Conservation (phyloP, 2,888 invertebrate species). For the Augiades crinisus region DNA sequence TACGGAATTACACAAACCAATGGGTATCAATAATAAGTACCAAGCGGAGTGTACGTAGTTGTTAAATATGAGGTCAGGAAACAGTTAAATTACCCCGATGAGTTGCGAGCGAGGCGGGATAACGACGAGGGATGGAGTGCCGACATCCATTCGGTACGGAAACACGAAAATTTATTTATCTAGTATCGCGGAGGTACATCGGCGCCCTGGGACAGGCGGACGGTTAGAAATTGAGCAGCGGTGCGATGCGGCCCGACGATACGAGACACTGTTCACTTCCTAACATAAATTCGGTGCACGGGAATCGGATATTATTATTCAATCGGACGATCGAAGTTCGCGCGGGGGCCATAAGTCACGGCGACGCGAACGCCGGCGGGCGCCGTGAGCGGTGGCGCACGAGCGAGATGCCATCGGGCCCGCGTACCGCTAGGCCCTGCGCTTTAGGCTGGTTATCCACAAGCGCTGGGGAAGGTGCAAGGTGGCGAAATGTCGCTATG, state of each 20-base stretch:
- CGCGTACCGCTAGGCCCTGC: constrained; percentile 53
- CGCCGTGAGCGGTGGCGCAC: constrained; percentile 75
- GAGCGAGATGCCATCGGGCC: constrained; percentile 31
- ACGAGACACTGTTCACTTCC: constrained; percentile 76
- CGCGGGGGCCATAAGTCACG: constrained; percentile 78
- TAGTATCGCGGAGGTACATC: constrained; percentile 55
- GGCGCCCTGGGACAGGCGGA: constrained; percentile 56
- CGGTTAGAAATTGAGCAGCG: constrained; percentile 59
- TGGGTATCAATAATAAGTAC: background rate
- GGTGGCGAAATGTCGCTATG: background rate
- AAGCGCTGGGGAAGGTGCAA: background rate
- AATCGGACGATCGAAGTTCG: constrained; percentile 79
- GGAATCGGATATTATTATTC: constrained; percentile 81
- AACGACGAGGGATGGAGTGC: constrained; percentile 46
- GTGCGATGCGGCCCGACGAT: constrained; percentile 65
- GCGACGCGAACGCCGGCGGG: constrained; percentile 77
- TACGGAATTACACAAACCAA: background rate
- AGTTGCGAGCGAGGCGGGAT: constrained; percentile 39
- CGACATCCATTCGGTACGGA: constrained; percentile 52
- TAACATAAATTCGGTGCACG: constrained; percentile 79
- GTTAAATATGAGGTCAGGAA: constrained; percentile 54
- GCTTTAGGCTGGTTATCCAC: background rate
- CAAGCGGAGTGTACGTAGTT: constrained; percentile 44
- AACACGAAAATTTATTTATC: constrained; percentile 66
- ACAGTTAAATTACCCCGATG: constrained; percentile 50